Conservation (phyloP, 2,113 vertebrate species). For the Tenebrosternarchus preto region DNA sequence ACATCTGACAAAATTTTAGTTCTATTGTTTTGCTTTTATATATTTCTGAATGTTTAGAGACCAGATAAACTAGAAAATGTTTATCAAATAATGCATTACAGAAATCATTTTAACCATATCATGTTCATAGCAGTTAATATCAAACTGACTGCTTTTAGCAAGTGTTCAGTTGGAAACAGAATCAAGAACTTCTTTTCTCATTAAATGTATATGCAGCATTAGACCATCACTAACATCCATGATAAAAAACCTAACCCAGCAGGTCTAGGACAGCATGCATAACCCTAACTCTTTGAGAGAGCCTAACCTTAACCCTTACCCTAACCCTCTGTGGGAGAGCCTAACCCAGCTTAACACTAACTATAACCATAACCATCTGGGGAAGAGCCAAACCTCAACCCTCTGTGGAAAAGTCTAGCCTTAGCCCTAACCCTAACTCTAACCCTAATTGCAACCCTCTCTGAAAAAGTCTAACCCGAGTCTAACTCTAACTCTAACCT, state of each 20-base stretch:
- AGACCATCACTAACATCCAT: neutral
- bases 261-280: neutral
- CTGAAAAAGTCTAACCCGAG: no score
- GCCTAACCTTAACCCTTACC: neutral
- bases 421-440: no score
- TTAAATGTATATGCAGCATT: neutral
- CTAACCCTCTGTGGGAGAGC: no score
- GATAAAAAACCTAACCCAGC: no score
- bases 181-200: neutral
- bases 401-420: no score
- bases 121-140: slow-evolving; percentile 6
- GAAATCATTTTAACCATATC: slow-evolving; percentile 1
- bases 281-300: no score
- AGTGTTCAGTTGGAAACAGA: neutral
- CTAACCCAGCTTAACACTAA: no score
- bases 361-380: no score
- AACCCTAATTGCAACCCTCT: no score
- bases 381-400: no score
- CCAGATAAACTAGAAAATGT: slow-evolving; percentile 19
- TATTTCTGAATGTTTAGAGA: neutral
- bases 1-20: slow-evolving; percentile 14
- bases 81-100: neutral
- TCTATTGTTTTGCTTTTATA: neutral
- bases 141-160: neutral
- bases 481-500: no score